These are phyloP conservation scores for Drosophila conformis DNA, from an alignment of 2,888 invertebrate genomes.

Conservation along the genomic window DNA sequence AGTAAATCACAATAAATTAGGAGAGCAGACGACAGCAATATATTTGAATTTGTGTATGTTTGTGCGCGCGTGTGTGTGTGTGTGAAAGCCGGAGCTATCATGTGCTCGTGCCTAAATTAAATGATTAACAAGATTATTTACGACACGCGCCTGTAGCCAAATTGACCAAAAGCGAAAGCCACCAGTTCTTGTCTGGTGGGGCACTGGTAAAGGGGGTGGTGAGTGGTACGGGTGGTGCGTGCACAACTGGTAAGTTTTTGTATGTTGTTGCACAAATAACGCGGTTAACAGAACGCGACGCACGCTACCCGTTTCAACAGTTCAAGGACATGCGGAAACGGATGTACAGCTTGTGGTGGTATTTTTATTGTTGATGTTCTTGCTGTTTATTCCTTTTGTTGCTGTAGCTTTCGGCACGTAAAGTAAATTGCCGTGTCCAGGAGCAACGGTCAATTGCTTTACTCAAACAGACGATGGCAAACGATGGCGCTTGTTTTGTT, in stretches of 20 bases:
- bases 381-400: slow-evolving; percentile 20
- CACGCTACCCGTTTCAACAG: slow-evolving; percentile 17
- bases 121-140: slow-evolving; percentile 81
- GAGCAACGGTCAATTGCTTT: slow-evolving; percentile 77
- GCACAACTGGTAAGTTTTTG: slow-evolving; percentile 34
- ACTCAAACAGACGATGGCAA: slow-evolving; percentile 69
- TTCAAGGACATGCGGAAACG: slow-evolving; percentile 69
- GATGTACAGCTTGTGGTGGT: slow-evolving; percentile 61
- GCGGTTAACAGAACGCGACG: slow-evolving; percentile 31
- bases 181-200: slow-evolving; percentile 18
- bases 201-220: neutral
- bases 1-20: slow-evolving; percentile 68
- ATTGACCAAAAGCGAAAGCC: slow-evolving; percentile 17
- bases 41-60: slow-evolving; percentile 23
- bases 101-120: slow-evolving; percentile 73
- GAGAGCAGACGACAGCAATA: slow-evolving; percentile 19
- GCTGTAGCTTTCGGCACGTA: slow-evolving; percentile 43
- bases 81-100: slow-evolving; percentile 34
- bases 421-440: slow-evolving; percentile 59
- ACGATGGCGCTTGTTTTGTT: slow-evolving; percentile 69
- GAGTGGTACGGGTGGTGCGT: neutral
- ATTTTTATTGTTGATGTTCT: slow-evolving; percentile 22
- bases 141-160: slow-evolving; percentile 44
- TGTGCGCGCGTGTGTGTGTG: neutral
- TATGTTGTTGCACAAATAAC: slow-evolving; percentile 40